These are phyloP conservation scores for Heliconius charithonia DNA, from an alignment of 2,888 invertebrate species.

Conservation along the genomic window DNA sequence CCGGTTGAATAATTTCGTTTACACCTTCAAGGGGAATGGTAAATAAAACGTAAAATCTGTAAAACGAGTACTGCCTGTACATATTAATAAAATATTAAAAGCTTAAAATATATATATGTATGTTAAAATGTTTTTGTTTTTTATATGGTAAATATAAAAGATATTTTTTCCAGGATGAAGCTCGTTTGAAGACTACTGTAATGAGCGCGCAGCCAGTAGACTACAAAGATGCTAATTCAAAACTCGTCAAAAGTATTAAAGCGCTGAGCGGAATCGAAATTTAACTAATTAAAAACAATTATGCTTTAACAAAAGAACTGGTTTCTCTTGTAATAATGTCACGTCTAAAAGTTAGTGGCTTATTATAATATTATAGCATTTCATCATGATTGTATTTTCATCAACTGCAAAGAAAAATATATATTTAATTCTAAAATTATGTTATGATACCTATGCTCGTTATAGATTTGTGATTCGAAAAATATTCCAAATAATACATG, in stretches of 20 bases:
- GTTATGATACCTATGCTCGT: not conserved
- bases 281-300: constrained; percentile 47
- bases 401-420: not conserved
- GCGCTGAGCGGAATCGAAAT: constrained; percentile 84
- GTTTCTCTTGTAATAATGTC: constrained; percentile 12
- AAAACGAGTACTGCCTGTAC: too few relatives aligned
- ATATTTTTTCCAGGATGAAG: constrained; percentile 87
- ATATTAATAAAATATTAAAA: too few relatives aligned
- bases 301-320: not conserved
- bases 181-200: constrained; percentile 89
- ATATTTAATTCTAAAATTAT: constrained; percentile 4
- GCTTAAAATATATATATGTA: too few relatives aligned
- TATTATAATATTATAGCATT: not conserved
- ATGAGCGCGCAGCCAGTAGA: constrained; percentile 88
- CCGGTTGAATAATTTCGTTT: too few relatives aligned
- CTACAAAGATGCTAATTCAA: constrained; percentile 89
- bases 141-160: not conserved
- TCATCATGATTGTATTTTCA: not conserved
- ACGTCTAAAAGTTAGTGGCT: not conserved
- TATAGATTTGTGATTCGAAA: constrained; percentile 1
- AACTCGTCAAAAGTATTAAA: constrained; percentile 88
- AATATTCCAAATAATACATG: not conserved
- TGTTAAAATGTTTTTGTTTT: too few relatives aligned
- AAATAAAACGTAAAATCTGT: too few relatives aligned
- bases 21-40: too few relatives aligned